Percentiles rank a stretch among this genome's conserved stretches.
Conservation (phyloP, 2,888 invertebrate genomes). For the Cephus sareptanus region DNA sequence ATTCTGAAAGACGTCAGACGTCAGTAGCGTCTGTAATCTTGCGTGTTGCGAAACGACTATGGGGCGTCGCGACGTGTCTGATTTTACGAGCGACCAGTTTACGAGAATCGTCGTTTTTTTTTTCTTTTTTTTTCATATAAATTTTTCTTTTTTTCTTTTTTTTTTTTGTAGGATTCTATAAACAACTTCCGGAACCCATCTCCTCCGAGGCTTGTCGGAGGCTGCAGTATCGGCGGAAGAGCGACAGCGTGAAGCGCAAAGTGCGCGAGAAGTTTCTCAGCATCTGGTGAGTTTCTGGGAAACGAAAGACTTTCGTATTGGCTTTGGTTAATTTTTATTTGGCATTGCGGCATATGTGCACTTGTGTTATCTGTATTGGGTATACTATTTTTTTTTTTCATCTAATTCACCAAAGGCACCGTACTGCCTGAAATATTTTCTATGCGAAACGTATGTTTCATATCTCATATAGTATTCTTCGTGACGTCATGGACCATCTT, state of each 20-base stretch:
- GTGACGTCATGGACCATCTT: background rate
- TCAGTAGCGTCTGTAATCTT: background rate
- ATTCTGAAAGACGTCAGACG: too few relatives aligned
- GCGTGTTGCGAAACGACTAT: background rate
- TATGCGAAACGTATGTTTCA: background rate
- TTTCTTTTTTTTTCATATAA: conserved; percentile 8
- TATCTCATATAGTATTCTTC: background rate
- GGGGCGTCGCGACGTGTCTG: background rate
- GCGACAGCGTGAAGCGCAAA: conserved; percentile 71
- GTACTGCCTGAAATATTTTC: background rate
- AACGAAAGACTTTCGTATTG: background rate
- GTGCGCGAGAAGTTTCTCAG: conserved; percentile 72
- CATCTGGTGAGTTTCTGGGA: conserved; percentile 69
- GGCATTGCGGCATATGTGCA: background rate
- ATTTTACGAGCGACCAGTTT: background rate
- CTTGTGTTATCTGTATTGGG: background rate
- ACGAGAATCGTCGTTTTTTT: background rate
- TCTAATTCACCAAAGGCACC: background rate
- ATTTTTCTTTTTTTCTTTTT: conserved; percentile 24
- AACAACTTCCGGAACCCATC: conserved; percentile 72
- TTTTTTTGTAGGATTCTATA: conserved; percentile 70
- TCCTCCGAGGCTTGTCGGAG: conserved; percentile 70
- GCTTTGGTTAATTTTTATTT: background rate
- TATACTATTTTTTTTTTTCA: background rate
- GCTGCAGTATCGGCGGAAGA: conserved; percentile 72